Evolutionary conservation across 2,888 invertebrate species (phyloP).

Genomic region (Drosophila paranaensis): DNA sequence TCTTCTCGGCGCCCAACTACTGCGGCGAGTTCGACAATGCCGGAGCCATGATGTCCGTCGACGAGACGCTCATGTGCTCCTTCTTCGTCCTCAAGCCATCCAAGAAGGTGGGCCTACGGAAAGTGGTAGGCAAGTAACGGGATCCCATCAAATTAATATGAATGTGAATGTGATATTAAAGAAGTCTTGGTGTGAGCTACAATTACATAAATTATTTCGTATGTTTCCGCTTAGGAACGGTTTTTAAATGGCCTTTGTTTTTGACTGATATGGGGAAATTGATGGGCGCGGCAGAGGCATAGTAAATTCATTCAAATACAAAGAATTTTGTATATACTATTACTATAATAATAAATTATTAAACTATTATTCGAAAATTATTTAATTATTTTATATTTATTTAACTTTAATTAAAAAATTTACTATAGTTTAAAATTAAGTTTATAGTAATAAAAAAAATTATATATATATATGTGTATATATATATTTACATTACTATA

Average conservation of each 20-base stretch:
- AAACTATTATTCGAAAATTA: too few relatives aligned
- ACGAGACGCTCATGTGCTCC: constrained; percentile 97
- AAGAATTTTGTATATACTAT: too few relatives aligned
- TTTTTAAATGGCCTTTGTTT: neutral
- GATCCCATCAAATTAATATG: neutral
- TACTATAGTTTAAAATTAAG: too few relatives aligned
- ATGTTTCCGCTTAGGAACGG: neutral
- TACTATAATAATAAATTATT: too few relatives aligned
- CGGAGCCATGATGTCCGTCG: constrained; percentile 98
- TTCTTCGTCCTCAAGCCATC: constrained; percentile 86
- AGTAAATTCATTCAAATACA: too few relatives aligned
- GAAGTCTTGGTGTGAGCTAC: constrained; percentile 7
- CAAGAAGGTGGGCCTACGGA: constrained; percentile 51
- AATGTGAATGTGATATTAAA: neutral
- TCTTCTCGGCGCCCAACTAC: constrained; percentile 95
- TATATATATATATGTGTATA: too few relatives aligned
- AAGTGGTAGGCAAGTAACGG: constrained; percentile 35
- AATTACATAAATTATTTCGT: constrained; percentile 42
- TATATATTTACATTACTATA: too few relatives aligned
- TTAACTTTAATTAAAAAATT: too few relatives aligned
- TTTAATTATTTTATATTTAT: too few relatives aligned
- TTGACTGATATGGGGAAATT: neutral
- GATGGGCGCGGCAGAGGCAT: neutral
- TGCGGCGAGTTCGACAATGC: constrained; percentile 92
- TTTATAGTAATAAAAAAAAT: too few relatives aligned